Evolutionary conservation across 2,888 invertebrate species (phyloP), one percentile per base, ranked within the genome.

Genomic region (Pycnomerus fuliginosus): DNA sequence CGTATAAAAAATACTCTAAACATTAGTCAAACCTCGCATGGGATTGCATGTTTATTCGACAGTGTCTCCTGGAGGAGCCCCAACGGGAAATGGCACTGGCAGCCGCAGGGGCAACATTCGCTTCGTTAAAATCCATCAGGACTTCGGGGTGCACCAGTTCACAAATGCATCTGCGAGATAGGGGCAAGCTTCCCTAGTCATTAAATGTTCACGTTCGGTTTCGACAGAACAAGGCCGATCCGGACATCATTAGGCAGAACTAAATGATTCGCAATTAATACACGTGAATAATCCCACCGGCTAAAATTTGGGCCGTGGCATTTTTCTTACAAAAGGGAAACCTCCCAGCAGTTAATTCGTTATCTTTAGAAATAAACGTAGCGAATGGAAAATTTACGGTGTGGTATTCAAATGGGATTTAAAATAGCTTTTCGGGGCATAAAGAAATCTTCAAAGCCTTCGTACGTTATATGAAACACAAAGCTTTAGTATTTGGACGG

Each of bases 251-350:
- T 62, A 60, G 58, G 55, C 38, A 41, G 52, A 52, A 50, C 53
- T 56, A 61, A 61, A 60, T 55, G 60, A 55, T 50, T 58, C 61
- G 56, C 60, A 61, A 63, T 63, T 61, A 61, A 58, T 56, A 49
- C 50, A 53, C 48, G 5, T 20, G 5, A 7, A 20, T 5, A 20
- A 20, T 8, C 20, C 5, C 20, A 20, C 20, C 5, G 20, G 5
- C 20, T 8, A 20, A 7, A 7, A 20, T 20, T 7, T 8, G 20
- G 20, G 5, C 5, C 5, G 20, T 20, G 8, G 8, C 20, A 7
- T 20, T n/a, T n/a, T n/a, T 20, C 8, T 20, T 20, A 7, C 20
- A 20, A 8, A 8, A 8, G 8, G 20, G 20, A 28, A 14, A 23
- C 33, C 31, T 36, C 37, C 24, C 32, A 38, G 36, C 42, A 23